Percentiles rank a stretch among this genome's conserved stretches.
Evolutionary conservation across 2,888 invertebrate genomes (phyloP).

Genomic region (Synergus japonicus): DNA sequence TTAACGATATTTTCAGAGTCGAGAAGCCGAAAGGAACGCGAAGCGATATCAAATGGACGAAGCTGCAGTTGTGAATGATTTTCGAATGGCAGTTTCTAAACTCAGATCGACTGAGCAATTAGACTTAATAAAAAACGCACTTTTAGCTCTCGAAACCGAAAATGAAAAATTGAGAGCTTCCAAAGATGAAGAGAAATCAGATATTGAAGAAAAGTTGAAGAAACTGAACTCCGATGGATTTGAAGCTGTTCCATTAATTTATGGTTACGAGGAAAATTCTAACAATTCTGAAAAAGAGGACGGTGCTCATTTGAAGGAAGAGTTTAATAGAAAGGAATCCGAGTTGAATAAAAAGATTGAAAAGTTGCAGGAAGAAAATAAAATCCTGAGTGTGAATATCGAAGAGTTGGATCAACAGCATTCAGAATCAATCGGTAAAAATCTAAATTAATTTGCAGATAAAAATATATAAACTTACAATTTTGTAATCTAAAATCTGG

Average conservation of each 20-base stretch:
- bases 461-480: background rate
- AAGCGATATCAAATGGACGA: slow-evolving; percentile 71
- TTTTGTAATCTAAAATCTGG: slow-evolving; percentile 6
- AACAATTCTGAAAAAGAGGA: slow-evolving; percentile 49
- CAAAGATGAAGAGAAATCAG: slow-evolving; percentile 62
- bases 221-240: slow-evolving; percentile 56
- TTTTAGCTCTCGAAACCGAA: slow-evolving; percentile 70
- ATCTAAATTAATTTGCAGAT: background rate
- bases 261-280: slow-evolving; percentile 53
- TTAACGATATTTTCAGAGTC: slow-evolving; percentile 61
- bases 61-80: slow-evolving; percentile 70
- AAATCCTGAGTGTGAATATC: slow-evolving; percentile 80
- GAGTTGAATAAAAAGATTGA: slow-evolving; percentile 78
- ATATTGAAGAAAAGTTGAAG: slow-evolving; percentile 60
- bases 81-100: slow-evolving; percentile 72
- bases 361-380: slow-evolving; percentile 80
- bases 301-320: slow-evolving; percentile 33
- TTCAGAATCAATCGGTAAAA: slow-evolving; percentile 81
- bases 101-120: slow-evolving; percentile 72
- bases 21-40: slow-evolving; percentile 70
- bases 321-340: slow-evolving; percentile 58
- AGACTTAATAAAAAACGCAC: slow-evolving; percentile 68
- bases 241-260: slow-evolving; percentile 59
- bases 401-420: slow-evolving; percentile 88
- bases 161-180: slow-evolving; percentile 58